phyloP scores from a whole-genome alignment of 2,888 invertebrate species.

The Coleophora flavipennella region DNA sequence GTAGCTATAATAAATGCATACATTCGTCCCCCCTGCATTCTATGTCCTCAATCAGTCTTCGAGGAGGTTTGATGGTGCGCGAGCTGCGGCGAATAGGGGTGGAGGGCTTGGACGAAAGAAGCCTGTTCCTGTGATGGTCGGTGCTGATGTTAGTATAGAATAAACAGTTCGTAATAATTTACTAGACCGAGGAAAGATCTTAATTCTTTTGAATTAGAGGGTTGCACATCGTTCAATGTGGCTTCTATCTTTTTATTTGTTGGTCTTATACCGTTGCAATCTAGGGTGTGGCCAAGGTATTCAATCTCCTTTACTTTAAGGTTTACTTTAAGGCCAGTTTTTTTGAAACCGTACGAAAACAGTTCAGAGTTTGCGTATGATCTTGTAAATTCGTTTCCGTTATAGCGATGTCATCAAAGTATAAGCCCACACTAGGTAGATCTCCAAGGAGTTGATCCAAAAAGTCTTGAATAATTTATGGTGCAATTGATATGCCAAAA shows the following conservation, averaged over 20 bases:
- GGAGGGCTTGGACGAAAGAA: too few species aligned
- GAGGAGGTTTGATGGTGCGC: too few species aligned
- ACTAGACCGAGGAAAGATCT: constrained; percentile 4
- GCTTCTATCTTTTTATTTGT: constrained; percentile 6
- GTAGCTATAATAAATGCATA: too few species aligned
- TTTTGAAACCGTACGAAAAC: constrained; percentile 4
- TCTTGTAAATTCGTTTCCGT: constrained; percentile 2
- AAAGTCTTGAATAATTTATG: too few species aligned
- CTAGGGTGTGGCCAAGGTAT: constrained; percentile 7
- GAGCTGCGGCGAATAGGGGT: too few species aligned
- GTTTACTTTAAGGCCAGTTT: constrained; percentile 1
- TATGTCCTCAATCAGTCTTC: too few species aligned
- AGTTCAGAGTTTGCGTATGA: not conserved
- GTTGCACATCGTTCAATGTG: not conserved
- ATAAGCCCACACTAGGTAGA: constrained; percentile 7
- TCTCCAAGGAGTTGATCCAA: constrained; percentile 5
- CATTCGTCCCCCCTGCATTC: too few species aligned
- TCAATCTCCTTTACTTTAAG: constrained; percentile 4
- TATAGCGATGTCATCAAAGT: too few species aligned
- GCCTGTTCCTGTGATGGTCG: too few species aligned
- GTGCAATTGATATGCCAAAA: too few species aligned
- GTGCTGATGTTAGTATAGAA: constrained; percentile 1
- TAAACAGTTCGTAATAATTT: constrained; percentile 6
- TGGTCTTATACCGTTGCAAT: constrained; percentile 6
- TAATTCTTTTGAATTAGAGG: not conserved